These are phyloP conservation scores for Thunnus maccoyii DNA, from an alignment of 2,113 vertebrate species.

Conservation along the genomic window DNA sequence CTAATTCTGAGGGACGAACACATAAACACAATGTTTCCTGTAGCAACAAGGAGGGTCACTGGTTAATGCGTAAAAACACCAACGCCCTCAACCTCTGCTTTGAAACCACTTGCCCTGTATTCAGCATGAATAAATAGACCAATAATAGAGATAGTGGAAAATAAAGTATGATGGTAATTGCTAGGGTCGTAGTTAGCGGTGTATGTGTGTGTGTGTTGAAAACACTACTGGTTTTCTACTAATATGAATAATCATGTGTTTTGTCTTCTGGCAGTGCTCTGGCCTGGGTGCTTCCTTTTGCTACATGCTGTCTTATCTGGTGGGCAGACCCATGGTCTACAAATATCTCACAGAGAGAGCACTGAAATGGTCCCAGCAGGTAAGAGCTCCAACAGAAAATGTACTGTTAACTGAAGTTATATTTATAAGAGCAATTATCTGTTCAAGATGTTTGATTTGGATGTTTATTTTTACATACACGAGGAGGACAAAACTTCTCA, in stretches of 20 bases:
- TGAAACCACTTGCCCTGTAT: background rate
- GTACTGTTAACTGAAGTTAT: background rate
- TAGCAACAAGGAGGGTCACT: background rate
- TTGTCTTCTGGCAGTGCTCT: slow-evolving; percentile 89
- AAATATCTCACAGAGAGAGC: slow-evolving; percentile 97
- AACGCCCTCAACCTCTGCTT: background rate
- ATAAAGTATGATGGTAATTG: too few relatives aligned
- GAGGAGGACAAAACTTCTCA: too few relatives aligned
- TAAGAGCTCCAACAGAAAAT: slow-evolving; percentile 68
- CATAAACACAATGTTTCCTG: background rate
- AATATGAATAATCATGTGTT: slow-evolving; percentile 5
- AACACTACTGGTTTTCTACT: too few relatives aligned
- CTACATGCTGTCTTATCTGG: slow-evolving; percentile 97
- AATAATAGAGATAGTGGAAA: too few relatives aligned
- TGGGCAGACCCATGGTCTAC: slow-evolving; percentile 96
- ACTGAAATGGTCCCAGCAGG: slow-evolving; percentile 98
- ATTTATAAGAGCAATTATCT: too few relatives aligned
- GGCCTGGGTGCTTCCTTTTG: slow-evolving; percentile 98
- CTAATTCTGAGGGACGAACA: background rate
- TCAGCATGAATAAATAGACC: background rate
- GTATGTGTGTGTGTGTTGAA: background rate
- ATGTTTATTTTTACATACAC: too few relatives aligned
- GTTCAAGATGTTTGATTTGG: background rate
- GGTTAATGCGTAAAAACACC: slow-evolving; percentile 16
- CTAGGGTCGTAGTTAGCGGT: too few relatives aligned